Evolutionary conservation across 2,888 invertebrate species (phyloP).

Genomic region (Mongoloraphidia duomilia): DNA sequence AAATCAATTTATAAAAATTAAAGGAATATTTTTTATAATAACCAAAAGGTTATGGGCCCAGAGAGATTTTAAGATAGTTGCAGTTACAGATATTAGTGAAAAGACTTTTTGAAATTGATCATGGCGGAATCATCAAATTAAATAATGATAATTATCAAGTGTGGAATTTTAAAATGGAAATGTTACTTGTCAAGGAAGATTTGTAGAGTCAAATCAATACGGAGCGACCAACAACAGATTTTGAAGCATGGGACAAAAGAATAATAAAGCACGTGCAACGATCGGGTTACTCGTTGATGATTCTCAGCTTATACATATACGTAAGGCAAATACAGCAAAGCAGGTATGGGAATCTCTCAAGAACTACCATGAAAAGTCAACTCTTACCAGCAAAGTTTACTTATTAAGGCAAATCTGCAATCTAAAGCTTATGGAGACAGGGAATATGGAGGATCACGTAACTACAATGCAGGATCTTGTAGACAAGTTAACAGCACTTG

Average conservation of each 20-base stretch:
- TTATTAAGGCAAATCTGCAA: constrained; percentile 8
- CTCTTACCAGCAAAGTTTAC: constrained; percentile 9
- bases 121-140: too few species aligned
- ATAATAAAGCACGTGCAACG: constrained; percentile 9
- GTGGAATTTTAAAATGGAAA: constrained; percentile 13
- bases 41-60: too few species aligned
- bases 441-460: constrained; percentile 14
- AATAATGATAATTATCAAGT: constrained; percentile 12
- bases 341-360: constrained; percentile 6
- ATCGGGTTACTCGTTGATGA: constrained; percentile 9
- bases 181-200: constrained; percentile 12
- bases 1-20: too few species aligned
- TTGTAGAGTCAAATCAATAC: constrained; percentile 12
- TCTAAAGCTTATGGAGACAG: constrained; percentile 6
- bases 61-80: too few species aligned
- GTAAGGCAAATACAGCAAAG: constrained; percentile 5
- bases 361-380: constrained; percentile 9
- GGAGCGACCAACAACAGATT: neutral
- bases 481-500: constrained; percentile 11
- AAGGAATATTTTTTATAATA: too few species aligned
- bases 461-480: constrained; percentile 12
- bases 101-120: too few species aligned
- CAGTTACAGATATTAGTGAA: too few species aligned
- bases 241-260: constrained; percentile 9
- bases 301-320: constrained; percentile 6